phyloP scores from a whole-genome alignment of 2,888 invertebrate species.

The Chalcosyrphus nemorum region DNA sequence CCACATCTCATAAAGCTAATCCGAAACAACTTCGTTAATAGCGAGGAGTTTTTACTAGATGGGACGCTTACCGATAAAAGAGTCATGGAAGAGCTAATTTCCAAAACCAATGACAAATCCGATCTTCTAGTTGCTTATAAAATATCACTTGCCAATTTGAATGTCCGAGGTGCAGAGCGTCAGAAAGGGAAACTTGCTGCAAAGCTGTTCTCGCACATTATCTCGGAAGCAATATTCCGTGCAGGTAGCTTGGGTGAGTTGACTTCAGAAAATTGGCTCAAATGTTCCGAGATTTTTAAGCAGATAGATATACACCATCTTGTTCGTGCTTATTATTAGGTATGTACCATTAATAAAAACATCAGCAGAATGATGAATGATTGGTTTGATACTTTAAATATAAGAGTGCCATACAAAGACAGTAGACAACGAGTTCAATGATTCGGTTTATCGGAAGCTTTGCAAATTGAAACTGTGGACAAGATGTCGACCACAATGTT shows the following conservation, averaged over 20 bases:
- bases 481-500: slow-evolving; percentile 2
- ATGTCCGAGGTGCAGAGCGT: slow-evolving; percentile 7
- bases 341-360: no score
- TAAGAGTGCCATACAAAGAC: background rate
- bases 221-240: slow-evolving; percentile 25
- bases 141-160: slow-evolving; percentile 6
- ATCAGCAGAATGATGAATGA: no score
- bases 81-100: slow-evolving; percentile 26
- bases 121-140: slow-evolving; percentile 19
- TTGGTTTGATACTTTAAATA: background rate
- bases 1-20: background rate
- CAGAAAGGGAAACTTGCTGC: slow-evolving; percentile 36
- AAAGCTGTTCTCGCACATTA: background rate
- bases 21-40: no score
- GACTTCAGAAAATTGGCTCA: background rate
- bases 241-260: slow-evolving; percentile 53
- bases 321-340: no score
- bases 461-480: background rate
- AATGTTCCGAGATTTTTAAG: background rate
- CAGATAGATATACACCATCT: no score
- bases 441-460: background rate
- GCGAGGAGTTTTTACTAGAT: no score
- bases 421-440: background rate
- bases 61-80: no score
- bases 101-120: slow-evolving; percentile 8